A percentile compares a stretch with the other conserved stretches of the same genome.
phyloP scores from a whole-genome alignment of 37 sponge, comb jelly and placozoan species.

The Aphrocallistes beatrix region DNA sequence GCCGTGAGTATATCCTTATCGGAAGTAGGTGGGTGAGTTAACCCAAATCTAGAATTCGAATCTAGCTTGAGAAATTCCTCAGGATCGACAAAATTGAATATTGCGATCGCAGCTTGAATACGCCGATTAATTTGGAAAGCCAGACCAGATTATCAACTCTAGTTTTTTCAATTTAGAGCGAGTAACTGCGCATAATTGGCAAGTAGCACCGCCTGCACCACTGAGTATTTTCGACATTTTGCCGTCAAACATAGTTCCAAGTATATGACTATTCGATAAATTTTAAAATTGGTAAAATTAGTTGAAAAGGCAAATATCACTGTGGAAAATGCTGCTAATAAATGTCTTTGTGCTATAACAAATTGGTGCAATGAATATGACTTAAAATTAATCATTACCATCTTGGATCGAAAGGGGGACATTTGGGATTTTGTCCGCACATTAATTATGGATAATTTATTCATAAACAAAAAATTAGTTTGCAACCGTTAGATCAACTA shows the following conservation, averaged over 20 bases:
- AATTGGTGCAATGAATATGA: too few species aligned
- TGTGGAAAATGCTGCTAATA: too few species aligned
- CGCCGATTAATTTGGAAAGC: background rate
- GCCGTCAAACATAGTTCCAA: slow-evolving; percentile 15
- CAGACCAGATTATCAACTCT: background rate
- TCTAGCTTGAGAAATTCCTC: background rate
- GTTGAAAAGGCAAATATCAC: too few species aligned
- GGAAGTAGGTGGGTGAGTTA: background rate
- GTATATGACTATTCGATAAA: too few species aligned
- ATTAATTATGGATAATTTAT: too few species aligned
- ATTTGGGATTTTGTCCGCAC: too few species aligned
- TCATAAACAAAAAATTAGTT: too few species aligned
- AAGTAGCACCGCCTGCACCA: background rate
- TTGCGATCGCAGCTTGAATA: background rate
- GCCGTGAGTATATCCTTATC: slow-evolving; percentile 1
- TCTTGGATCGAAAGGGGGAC: too few species aligned
- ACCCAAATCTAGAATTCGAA: background rate
- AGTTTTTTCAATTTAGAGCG: background rate
- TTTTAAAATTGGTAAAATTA: too few species aligned
- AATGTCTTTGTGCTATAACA: too few species aligned
- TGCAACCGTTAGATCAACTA: too few species aligned
- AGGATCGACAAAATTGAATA: background rate
- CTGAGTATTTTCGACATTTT: slow-evolving; percentile 16
- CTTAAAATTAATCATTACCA: too few species aligned
- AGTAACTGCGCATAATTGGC: background rate